phyloP scores from a whole-genome alignment of 2,113 vertebrate species.

The Shinisaurus crocodilurus region DNA sequence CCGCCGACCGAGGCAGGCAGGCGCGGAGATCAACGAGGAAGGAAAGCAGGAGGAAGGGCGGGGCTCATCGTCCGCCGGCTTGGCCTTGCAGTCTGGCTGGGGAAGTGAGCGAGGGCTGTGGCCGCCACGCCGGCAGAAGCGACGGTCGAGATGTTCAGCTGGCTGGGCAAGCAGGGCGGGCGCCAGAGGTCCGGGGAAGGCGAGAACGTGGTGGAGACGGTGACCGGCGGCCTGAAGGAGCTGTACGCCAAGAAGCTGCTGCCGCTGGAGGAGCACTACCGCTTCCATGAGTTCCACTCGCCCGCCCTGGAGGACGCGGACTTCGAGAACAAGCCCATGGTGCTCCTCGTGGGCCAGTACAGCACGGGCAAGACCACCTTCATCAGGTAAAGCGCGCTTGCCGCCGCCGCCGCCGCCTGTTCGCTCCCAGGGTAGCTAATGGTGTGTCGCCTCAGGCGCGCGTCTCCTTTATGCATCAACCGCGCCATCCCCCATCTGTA shows the following conservation, averaged over 20 bases:
- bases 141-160: slow-evolving; percentile 85
- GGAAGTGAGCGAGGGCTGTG: fast-evolving
- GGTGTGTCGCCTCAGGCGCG: not conserved
- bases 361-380: slow-evolving; percentile 99
- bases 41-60: not conserved
- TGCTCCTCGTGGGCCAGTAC: slow-evolving; percentile 96
- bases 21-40: not conserved
- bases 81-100: not conserved
- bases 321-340: slow-evolving; percentile 98
- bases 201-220: slow-evolving; percentile 91
- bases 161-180: slow-evolving; percentile 84
- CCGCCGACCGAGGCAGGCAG: not conserved
- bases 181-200: slow-evolving; percentile 75
- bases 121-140: not conserved
- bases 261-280: slow-evolving; percentile 95
- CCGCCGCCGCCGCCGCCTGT: not conserved
- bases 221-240: slow-evolving; percentile 89
- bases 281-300: slow-evolving; percentile 98
- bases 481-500: not conserved
- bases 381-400: slow-evolving; percentile 77
- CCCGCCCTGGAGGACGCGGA: slow-evolving; percentile 96
- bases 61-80: not conserved
- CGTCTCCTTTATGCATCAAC: not conserved
- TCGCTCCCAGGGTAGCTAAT: not conserved
- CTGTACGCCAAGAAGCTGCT: slow-evolving; percentile 93